Conservation (phyloP, 1,140 invertebrate genomes). For the Cherax quadricarinatus region DNA sequence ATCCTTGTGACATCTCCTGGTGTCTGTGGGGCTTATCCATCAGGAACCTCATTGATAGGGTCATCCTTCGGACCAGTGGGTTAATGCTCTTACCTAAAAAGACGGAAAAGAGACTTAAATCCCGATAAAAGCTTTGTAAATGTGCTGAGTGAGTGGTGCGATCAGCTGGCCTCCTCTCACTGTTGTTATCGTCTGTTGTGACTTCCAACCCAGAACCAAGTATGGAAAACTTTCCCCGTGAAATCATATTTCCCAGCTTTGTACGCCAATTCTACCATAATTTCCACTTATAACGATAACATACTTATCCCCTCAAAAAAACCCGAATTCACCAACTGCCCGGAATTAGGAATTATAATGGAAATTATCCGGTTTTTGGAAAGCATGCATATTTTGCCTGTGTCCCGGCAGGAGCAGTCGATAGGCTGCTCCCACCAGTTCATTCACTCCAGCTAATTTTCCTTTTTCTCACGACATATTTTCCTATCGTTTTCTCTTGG, state of each 20-base stretch:
- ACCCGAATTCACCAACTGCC: not conserved
- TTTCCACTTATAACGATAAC: not conserved
- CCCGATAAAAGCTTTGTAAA: conserved; percentile 17
- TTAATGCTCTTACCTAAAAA: not conserved
- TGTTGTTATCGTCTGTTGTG: conserved; percentile 3
- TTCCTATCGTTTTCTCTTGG: no score
- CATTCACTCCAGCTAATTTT: not conserved
- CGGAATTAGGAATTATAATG: not conserved
- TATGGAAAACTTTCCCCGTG: not conserved
- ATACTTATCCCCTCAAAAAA: not conserved
- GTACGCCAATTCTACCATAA: not conserved
- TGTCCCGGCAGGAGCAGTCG: not conserved
- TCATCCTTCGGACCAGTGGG: not conserved
- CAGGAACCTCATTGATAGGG: not conserved
- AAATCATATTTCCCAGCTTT: not conserved
- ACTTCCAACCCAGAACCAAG: not conserved
- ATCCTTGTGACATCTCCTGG: not conserved
- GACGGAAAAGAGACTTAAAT: not conserved
- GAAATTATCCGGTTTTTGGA: not conserved
- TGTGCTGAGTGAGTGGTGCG: not conserved
- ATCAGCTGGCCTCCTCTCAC: not conserved
- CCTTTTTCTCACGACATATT: not conserved
- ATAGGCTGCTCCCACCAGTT: not conserved
- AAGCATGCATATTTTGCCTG: not conserved
- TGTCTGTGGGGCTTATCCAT: not conserved